A percentile compares a stretch with the other conserved stretches of the same genome.
Conservation (phyloP, 2,888 invertebrate species). For the Teinopalpus imperialis region DNA sequence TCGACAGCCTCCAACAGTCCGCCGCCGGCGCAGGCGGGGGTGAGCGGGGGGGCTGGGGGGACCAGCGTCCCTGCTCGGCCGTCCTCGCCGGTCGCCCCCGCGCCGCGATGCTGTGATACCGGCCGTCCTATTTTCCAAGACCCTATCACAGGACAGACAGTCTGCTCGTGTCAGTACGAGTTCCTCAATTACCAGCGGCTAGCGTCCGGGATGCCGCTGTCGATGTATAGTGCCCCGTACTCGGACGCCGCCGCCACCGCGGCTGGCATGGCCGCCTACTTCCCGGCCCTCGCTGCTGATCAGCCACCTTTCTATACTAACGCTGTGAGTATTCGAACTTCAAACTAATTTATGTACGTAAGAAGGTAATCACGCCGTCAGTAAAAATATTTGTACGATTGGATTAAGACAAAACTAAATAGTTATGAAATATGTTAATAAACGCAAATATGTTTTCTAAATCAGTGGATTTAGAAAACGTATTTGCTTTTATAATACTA, state of each 20-base stretch:
- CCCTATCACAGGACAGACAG: constrained; percentile 93
- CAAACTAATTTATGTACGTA: too few relatives aligned
- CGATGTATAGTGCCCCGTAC: constrained; percentile 91
- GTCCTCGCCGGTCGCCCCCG: constrained; percentile 76
- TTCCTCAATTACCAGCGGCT: constrained; percentile 92
- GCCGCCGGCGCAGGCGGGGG: constrained; percentile 83
- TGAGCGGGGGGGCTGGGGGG: constrained; percentile 76
- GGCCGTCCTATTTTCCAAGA: constrained; percentile 95
- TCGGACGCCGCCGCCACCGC: constrained; percentile 86
- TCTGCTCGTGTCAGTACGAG: constrained; percentile 95
- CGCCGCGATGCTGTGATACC: constrained; percentile 93
- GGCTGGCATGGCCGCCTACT: constrained; percentile 92
- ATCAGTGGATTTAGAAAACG: too few relatives aligned
- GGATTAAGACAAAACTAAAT: too few relatives aligned
- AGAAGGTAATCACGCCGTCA: too few relatives aligned
- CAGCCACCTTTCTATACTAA: constrained; percentile 93
- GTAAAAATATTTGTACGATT: too few relatives aligned
- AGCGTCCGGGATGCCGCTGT: constrained; percentile 87
- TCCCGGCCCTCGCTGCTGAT: constrained; percentile 91
- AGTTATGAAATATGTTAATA: too few relatives aligned
- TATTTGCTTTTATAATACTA: too few relatives aligned
- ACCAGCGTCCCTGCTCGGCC: constrained; percentile 77
- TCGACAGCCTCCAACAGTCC: constrained; percentile 88
- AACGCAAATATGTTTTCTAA: too few relatives aligned
- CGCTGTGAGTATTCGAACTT: constrained; percentile 86